Percentiles rank a stretch among this genome's conserved stretches.
These are phyloP conservation scores for Drosophila ananassae DNA, from an alignment of 1,140 invertebrate genomes.

Conservation along the genomic window DNA sequence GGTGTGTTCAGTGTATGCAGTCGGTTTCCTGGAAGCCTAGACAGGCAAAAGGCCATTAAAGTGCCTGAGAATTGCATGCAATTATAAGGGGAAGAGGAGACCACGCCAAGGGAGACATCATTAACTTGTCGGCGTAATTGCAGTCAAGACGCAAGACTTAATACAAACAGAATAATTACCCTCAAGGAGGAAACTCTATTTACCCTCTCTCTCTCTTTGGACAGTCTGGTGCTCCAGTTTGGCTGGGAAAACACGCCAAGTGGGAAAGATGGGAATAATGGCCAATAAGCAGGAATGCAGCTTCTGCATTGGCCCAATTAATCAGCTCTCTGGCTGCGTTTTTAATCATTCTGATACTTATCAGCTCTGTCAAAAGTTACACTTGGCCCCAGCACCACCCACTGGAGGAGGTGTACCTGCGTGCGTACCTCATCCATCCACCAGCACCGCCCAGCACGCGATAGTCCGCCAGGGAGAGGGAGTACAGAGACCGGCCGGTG, in stretches of 20 bases:
- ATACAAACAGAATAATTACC: slow-evolving; percentile 46
- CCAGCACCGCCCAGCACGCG: slow-evolving; percentile 30
- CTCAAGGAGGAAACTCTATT: slow-evolving; percentile 20
- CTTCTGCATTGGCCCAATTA: slow-evolving; percentile 49
- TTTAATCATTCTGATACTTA: slow-evolving; percentile 42
- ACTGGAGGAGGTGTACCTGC: not conserved
- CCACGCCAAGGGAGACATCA: slow-evolving; percentile 24
- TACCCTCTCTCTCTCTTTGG: not conserved
- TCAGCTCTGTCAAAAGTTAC: slow-evolving; percentile 72
- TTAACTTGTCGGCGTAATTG: slow-evolving; percentile 55
- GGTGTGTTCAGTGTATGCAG: not conserved
- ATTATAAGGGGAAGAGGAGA: slow-evolving; percentile 20
- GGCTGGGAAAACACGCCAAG: not conserved
- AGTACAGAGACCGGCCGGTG: slow-evolving; percentile 61
- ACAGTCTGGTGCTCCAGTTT: not conserved
- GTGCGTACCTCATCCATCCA: slow-evolving; percentile 6
- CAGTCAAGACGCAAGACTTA: slow-evolving; percentile 7
- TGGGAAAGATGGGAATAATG: slow-evolving; percentile 18
- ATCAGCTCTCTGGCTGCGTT: slow-evolving; percentile 28
- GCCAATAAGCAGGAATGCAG: slow-evolving; percentile 47
- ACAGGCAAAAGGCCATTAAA: slow-evolving; percentile 31
- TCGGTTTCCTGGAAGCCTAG: slow-evolving; percentile 35
- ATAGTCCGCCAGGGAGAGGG: not conserved
- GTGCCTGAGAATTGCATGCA: slow-evolving; percentile 37
- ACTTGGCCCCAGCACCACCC: slow-evolving; percentile 49